These are phyloP conservation scores for Pempheris klunzingeri DNA, from an alignment of 2,797 vertebrate genomes.

Conservation along the genomic window DNA sequence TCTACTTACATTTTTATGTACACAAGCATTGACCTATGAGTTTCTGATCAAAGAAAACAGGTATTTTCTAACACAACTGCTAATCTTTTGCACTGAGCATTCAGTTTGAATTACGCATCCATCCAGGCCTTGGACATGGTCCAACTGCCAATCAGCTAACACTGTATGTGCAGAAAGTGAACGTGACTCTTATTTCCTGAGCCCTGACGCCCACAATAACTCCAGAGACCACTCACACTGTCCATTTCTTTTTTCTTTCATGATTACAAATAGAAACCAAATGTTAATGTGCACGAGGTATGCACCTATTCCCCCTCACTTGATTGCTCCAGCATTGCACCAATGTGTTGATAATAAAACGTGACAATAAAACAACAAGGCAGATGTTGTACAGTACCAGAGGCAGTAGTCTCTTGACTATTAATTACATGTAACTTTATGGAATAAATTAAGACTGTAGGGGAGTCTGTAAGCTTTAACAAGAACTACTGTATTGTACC, in stretches of 20 bases:
- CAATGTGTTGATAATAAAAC: slow-evolving; percentile 55
- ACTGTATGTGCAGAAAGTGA: slow-evolving; percentile 1
- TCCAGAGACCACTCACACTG: slow-evolving; percentile 23
- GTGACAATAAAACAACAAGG: slow-evolving; percentile 62
- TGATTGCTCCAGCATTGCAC: slow-evolving; percentile 32
- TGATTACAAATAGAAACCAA: slow-evolving; percentile 59
- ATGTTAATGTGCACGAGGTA: slow-evolving; percentile 35
- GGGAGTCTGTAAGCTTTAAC: slow-evolving; percentile 52
- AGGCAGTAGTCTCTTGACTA: slow-evolving; percentile 41
- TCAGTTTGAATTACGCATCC: not conserved
- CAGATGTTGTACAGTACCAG: slow-evolving; percentile 53
- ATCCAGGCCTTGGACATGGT: not conserved
- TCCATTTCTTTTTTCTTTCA: slow-evolving; percentile 10
- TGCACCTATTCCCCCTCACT: slow-evolving; percentile 16
- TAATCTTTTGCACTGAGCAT: not conserved
- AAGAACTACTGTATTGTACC: slow-evolving; percentile 61
- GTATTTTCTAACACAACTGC: slow-evolving; percentile 2
- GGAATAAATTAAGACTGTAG: slow-evolving; percentile 55
- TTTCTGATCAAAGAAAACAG: not conserved
- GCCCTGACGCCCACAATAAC: not conserved
- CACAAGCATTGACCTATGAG: not conserved
- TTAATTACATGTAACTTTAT: slow-evolving; percentile 57
- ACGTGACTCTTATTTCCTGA: slow-evolving; percentile 19
- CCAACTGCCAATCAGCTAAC: slow-evolving; percentile 26
- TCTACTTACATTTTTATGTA: not conserved